Base-by-base conservation (phyloP, 2,113 vertebrate genomes). In the Phainopepla nitens region DNA sequence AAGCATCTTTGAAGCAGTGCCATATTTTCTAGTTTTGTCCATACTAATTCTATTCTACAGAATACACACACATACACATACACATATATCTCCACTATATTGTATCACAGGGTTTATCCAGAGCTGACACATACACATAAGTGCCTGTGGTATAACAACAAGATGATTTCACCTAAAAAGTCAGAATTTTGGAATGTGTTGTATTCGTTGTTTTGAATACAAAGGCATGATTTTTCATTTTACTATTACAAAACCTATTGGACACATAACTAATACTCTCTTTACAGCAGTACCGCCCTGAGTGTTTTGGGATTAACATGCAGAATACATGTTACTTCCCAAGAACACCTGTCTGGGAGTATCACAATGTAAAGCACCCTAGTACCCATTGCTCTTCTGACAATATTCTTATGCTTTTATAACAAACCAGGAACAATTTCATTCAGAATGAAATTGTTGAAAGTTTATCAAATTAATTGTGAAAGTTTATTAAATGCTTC, bases 351-450 rank as follows among this genome's bases (percentile, higher is more conserved):
- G 23, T 21, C 61, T 83, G 58, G 18, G 27, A 80, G 19, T 42
- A 85, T 33, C 22, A n/a, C 2, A 21, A 64, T 36, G 33, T 69
- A 66, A 81, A 76, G 6, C n/a, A 71, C 7, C 22, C 31, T 44
- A 53, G 15, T 28, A 87, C 11, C 73, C 19, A 41, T 58, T 75
- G 49, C n/a, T 64, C 62, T 10, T 89, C 62, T 91, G 51, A 75
- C 53, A 95, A 60, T 66, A n/a, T 95, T 82, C 66, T 82, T 89
- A 53, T 51, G 83, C 28, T 92, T 82, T 86, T 92, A 65, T 76
- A 85, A 69, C 11, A 95, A 51, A 69, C 25, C 54, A 94, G 47
- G 33, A 83, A 58, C 36, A 94, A 89, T 94, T 75, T 82, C 39
- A 70, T 70, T 94, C 36, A 60, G 28, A 84, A 45, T n/a, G 5